A percentile compares a stretch with the other conserved stretches of the same genome.
Evolutionary conservation across 2,888 invertebrate genomes (phyloP).

Genomic region (Lasioglossum calceatum): DNA sequence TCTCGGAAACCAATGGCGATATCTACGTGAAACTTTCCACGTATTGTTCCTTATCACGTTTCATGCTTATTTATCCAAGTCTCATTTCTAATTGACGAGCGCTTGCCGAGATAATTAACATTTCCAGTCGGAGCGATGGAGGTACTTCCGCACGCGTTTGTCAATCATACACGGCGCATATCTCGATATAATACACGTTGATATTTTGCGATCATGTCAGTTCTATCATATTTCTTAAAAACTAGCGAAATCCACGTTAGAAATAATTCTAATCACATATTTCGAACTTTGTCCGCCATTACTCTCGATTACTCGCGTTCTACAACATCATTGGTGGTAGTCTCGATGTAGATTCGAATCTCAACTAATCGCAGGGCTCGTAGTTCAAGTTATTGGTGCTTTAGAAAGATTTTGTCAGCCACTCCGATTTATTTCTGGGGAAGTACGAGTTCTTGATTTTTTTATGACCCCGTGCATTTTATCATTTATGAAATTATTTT

Average conservation of each 20-base stretch:
- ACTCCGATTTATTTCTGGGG: neutral
- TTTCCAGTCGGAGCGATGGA: conserved; percentile 52
- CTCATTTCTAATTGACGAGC: neutral
- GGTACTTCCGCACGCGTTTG: neutral
- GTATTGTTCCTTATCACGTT: conserved; percentile 67
- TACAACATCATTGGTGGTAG: no score
- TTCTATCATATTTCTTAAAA: neutral
- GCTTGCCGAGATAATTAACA: conserved; percentile 55
- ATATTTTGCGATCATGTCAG: neutral
- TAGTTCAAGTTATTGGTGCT: neutral
- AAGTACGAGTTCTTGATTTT: neutral
- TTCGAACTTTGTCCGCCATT: neutral
- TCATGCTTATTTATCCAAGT: conserved; percentile 64
- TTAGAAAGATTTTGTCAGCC: neutral
- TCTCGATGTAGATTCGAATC: neutral
- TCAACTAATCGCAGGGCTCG: neutral
- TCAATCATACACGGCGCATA: neutral
- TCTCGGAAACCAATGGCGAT: conserved; percentile 64
- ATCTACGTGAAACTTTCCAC: conserved; percentile 64
- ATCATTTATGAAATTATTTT: neutral
- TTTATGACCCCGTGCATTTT: neutral
- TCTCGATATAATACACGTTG: neutral
- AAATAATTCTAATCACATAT: neutral
- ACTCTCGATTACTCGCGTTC: neutral
- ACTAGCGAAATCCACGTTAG: neutral